A percentile compares a stretch with the other conserved stretches of the same genome.
Evolutionary conservation across 2,888 invertebrate species (phyloP).

Genomic region (Caenorhabditis imperialis): DNA sequence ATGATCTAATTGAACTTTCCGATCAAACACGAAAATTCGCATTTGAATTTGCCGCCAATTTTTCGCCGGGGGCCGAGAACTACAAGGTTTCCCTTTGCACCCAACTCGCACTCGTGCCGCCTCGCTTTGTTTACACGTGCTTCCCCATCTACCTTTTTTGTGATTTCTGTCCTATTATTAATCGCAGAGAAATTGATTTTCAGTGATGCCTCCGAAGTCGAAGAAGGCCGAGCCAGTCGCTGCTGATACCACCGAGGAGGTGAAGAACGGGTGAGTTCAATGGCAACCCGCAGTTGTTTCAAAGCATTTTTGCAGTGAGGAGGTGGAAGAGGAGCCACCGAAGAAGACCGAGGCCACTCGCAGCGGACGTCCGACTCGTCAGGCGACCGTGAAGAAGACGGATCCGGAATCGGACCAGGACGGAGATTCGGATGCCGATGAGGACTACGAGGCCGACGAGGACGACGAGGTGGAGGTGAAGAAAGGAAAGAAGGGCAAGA

Average conservation of each 20-base stretch:
- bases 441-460: constrained; percentile 38
- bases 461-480: constrained; percentile 13
- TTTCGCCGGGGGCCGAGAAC: no score
- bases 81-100: no score
- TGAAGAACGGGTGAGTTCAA: constrained; percentile 9
- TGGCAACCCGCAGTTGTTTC: neutral
- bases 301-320: constrained; percentile 2
- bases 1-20: neutral
- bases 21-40: neutral
- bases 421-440: constrained; percentile 1
- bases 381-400: constrained; percentile 1
- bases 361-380: constrained; percentile 11
- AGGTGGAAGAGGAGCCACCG: constrained; percentile 1
- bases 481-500: constrained; percentile 15
- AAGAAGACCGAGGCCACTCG: neutral
- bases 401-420: constrained; percentile 14
- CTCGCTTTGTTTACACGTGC: no score
- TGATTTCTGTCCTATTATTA: neutral
- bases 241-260: neutral
- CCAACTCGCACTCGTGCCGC: neutral
- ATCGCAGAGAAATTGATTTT: no score
- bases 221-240: neutral
- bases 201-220: constrained; percentile 12
- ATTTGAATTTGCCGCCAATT: no score
- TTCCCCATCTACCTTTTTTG: neutral